Conservation (phyloP, 2,888 invertebrate species). For the Esperia sulphurella region DNA sequence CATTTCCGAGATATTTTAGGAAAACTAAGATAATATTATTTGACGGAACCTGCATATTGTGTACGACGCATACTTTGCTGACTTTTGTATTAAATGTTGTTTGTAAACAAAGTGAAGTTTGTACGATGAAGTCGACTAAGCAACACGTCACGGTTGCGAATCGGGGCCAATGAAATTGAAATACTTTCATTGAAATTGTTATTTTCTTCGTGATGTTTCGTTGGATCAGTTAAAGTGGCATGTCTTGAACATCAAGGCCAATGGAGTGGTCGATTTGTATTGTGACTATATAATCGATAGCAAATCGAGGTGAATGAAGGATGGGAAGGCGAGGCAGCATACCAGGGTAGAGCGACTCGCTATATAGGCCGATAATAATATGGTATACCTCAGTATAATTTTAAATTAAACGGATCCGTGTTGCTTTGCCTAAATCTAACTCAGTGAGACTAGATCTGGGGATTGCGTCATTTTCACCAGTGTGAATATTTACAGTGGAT, state of each 20-base stretch:
- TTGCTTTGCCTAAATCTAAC: slow-evolving; percentile 22
- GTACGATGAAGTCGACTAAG: slow-evolving; percentile 20
- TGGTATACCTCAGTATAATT: not conserved
- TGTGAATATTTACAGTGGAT: slow-evolving; percentile 1
- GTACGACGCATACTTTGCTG: no score
- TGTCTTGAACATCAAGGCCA: slow-evolving; percentile 38
- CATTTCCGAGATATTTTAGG: no score
- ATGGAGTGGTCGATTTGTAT: slow-evolving; percentile 13
- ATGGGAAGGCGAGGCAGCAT: not conserved
- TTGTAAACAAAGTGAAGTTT: slow-evolving; percentile 39
- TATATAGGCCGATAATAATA: not conserved
- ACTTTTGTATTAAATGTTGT: slow-evolving; percentile 24
- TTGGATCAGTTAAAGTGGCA: slow-evolving; percentile 11
- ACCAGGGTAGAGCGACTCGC: not conserved
- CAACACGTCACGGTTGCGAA: slow-evolving; percentile 42
- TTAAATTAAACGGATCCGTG: not conserved
- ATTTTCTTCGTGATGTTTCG: slow-evolving; percentile 31
- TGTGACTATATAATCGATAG: not conserved
- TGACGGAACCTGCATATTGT: no score
- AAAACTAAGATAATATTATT: no score
- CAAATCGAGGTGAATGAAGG: not conserved
- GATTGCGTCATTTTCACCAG: slow-evolving; percentile 40
- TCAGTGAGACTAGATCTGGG: slow-evolving; percentile 28
- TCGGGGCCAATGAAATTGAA: slow-evolving; percentile 63
- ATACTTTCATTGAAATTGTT: slow-evolving; percentile 49